Evolutionary conservation across 1,140 invertebrate species (phyloP).

Genomic region (Zeugodacus cucurbitae): DNA sequence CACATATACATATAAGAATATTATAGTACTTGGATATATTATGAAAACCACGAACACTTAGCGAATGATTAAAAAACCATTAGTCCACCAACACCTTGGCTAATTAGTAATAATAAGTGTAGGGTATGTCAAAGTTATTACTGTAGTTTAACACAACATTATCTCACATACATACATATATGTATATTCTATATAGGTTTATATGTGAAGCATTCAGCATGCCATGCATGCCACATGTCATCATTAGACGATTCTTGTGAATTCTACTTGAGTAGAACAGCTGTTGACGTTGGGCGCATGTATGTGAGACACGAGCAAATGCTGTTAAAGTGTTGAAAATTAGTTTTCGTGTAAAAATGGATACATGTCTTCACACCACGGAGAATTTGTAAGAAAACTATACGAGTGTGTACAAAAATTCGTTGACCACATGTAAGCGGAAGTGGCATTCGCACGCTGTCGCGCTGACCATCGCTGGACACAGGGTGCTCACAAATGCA

Average conservation of each 20-base stretch:
- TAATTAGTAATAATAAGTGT: slow-evolving; percentile 64
- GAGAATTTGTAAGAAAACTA: not conserved
- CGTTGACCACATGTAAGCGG: slow-evolving; percentile 10
- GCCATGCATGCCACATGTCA: slow-evolving; percentile 13
- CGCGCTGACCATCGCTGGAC: not conserved
- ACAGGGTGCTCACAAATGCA: not conserved
- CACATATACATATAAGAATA: not conserved
- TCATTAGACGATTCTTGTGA: slow-evolving; percentile 15
- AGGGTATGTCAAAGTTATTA: slow-evolving; percentile 32
- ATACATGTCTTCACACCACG: not conserved
- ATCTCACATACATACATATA: not conserved
- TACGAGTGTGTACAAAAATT: not conserved
- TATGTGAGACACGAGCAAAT: not conserved
- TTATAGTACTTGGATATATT: not conserved
- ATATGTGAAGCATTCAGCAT: not conserved
- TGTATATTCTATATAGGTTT: not conserved
- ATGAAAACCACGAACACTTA: slow-evolving; percentile 47
- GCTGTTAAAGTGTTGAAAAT: slow-evolving; percentile 44
- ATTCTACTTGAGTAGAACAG: not conserved
- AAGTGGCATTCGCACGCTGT: slow-evolving; percentile 25
- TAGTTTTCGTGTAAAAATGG: slow-evolving; percentile 27
- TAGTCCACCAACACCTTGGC: slow-evolving; percentile 49
- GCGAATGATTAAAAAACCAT: slow-evolving; percentile 66
- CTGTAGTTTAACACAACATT: not conserved
- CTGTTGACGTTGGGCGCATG: not conserved